Base-by-base conservation (phyloP, 2,113 vertebrate genomes). In the Nesospiza acunhae region DNA sequence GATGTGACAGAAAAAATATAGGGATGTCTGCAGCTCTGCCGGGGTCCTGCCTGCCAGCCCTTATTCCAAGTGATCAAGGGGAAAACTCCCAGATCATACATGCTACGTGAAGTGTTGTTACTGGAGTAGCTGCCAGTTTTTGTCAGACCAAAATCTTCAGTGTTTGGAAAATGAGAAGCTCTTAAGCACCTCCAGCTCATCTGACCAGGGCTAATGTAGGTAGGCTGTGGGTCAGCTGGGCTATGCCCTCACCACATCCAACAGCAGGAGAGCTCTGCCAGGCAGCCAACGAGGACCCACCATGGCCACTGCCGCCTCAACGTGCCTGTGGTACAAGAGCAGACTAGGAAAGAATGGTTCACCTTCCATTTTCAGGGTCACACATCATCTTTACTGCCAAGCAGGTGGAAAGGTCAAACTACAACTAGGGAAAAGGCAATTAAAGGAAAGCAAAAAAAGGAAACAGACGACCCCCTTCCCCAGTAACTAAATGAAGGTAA, bases 331-430 rank as follows among this genome's bases (percentile, higher is more conserved):
- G 35, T 27, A 33, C n/a, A 66, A n/a, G 23, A 82, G 3, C 2
- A 31, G 15, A 66, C 21, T 18, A 66, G 49, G 44, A 90, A 83
- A 79, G 11, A 53, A 76, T 56, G 13, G 49, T 56, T 62, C 55
- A 53, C 18, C 30, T 69, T 30, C 72, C 67, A 80, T 86, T 86
- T 90, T 77, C 55, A 80, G 59, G 33, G 39, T 70, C n/a, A 93
- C 42, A 56, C 6, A 47, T 10, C 37, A 76, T 37, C 63, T 69
- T 79, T 49, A 68, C 42, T 49, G 69, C 37, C 85, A 77, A 73
- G 37, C 53, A 89, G n/a, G 31, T 64, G 31, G 24, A 31, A 73
- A 83, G 35, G 30, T 67, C 46, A 81, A 66, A 59, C 42, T 60
- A 63, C 46, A 26, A 15, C 16, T 15, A 53, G 23, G 26, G 21